Conservation (phyloP, 2,888 invertebrate species). For the Sinelater perroti region DNA sequence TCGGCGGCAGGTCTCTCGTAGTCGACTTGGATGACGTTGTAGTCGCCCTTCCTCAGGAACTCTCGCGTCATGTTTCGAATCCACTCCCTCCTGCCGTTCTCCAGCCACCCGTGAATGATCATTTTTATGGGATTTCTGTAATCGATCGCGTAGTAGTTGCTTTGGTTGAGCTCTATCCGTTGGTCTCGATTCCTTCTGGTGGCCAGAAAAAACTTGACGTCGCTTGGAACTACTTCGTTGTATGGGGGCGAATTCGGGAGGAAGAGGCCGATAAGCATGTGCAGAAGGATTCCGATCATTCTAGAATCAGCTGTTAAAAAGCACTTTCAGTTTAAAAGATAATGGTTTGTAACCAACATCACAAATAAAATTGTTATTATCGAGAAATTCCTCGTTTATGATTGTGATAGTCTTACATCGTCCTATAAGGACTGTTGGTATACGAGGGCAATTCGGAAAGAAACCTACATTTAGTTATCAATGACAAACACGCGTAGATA, state of each 20-base stretch:
- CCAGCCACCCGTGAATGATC: constrained; percentile 63
- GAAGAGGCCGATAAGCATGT: not conserved
- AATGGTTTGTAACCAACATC: too few species aligned
- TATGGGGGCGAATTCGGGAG: not conserved
- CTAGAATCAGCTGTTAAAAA: not conserved
- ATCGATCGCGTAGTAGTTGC: not conserved
- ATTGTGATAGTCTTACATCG: too few species aligned
- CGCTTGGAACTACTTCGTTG: not conserved
- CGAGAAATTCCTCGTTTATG: too few species aligned
- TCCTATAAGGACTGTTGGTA: too few species aligned
- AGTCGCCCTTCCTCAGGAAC: constrained; percentile 57
- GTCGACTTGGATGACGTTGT: constrained; percentile 63
- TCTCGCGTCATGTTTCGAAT: constrained; percentile 54
- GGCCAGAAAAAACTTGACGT: not conserved
- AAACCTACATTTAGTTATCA: too few species aligned
- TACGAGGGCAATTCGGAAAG: too few species aligned
- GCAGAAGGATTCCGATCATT: not conserved
- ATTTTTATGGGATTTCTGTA: constrained; percentile 46
- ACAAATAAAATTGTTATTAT: too few species aligned
- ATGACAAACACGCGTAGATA: too few species aligned
- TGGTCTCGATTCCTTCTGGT: not conserved
- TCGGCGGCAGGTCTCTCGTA: constrained; percentile 55
- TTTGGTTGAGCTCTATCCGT: not conserved
- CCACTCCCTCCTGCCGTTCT: constrained; percentile 54
- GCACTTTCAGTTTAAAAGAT: too few species aligned